These are phyloP conservation scores for Mustela nigripes DNA, from an alignment of 2,113 vertebrate genomes.

Conservation along the genomic window DNA sequence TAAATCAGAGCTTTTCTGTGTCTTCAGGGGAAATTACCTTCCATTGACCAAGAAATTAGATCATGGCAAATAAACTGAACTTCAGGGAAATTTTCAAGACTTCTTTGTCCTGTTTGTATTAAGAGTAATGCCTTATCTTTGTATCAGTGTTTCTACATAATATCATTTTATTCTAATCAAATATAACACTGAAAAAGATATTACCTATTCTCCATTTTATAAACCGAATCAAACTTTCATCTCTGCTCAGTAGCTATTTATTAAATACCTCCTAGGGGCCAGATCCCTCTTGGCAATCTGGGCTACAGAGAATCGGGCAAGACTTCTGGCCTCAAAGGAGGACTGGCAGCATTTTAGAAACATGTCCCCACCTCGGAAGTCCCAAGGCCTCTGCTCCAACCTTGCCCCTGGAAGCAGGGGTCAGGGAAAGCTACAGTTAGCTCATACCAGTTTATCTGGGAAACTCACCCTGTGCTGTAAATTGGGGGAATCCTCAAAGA, in stretches of 20 bases:
- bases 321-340: not conserved
- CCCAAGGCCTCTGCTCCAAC: not conserved
- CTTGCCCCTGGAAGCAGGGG: not conserved
- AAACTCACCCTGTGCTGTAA: not conserved
- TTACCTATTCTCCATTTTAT: not conserved
- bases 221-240: slow-evolving; percentile 39
- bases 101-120: slow-evolving; percentile 45
- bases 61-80: slow-evolving; percentile 41
- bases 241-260: not conserved
- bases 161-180: slow-evolving; percentile 36
- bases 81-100: slow-evolving; percentile 14
- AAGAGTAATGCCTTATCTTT: not conserved
- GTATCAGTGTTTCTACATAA: not conserved
- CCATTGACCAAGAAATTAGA: slow-evolving; percentile 23
- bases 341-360: not conserved
- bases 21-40: not conserved
- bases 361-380: not conserved
- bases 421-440: not conserved
- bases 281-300: not conserved
- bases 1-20: not conserved
- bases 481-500: no score
- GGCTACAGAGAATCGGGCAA: not conserved
- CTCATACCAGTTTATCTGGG: not conserved
- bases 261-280: not conserved
- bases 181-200: not conserved